Evolutionary conservation across 2,797 vertebrate genomes (phyloP).

Genomic region (Cirrhinus molitorella): DNA sequence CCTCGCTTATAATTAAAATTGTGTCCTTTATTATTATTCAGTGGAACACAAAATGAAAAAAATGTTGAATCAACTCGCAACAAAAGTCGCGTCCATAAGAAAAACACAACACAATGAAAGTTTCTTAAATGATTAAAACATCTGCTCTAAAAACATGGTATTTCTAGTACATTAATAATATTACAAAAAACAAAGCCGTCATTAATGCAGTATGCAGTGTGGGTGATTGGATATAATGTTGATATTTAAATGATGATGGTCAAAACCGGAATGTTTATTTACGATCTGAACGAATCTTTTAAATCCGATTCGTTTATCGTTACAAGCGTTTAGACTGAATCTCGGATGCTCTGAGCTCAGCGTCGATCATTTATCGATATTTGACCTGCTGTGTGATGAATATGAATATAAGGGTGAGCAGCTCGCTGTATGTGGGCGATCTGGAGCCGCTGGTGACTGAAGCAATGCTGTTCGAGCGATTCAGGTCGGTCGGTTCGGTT

Average conservation of each 20-base stretch:
- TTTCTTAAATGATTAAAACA: background rate
- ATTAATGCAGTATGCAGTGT: background rate
- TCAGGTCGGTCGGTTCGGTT: conserved; percentile 88
- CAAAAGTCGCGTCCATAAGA: background rate
- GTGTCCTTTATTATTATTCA: background rate
- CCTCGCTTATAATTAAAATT: background rate
- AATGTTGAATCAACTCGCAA: background rate
- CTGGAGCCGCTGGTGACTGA: conserved; percentile 89
- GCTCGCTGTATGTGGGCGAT: conserved; percentile 89
- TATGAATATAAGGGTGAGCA: background rate
- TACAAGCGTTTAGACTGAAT: background rate
- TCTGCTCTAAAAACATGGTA: background rate
- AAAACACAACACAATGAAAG: background rate
- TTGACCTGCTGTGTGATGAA: background rate
- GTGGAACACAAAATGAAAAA: background rate
- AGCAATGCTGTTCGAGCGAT: conserved; percentile 92
- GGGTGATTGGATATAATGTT: too few relatives aligned
- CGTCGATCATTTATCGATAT: background rate
- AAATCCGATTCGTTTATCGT: conserved; percentile 11
- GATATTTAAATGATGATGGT: background rate
- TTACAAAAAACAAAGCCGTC: background rate
- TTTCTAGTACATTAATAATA: background rate
- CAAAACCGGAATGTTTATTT: conserved; percentile 24
- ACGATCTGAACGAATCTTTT: conserved; percentile 22
- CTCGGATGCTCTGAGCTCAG: background rate